These are phyloP conservation scores for Lutraria lutraria DNA, from an alignment of 2,888 invertebrate species.

Conservation along the genomic window DNA sequence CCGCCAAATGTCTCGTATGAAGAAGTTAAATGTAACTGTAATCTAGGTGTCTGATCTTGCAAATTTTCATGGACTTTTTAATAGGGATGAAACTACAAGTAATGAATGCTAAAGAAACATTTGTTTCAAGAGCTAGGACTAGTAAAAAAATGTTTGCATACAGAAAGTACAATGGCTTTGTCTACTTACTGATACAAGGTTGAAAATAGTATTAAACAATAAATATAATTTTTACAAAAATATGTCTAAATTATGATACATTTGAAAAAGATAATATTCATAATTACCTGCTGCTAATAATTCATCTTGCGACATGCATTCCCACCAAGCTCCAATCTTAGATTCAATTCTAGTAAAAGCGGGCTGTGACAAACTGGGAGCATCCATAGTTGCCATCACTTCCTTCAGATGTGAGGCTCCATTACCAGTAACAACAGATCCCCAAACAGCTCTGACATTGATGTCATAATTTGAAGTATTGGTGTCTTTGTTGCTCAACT, in stretches of 20 bases:
- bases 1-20: no score
- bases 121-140: background rate
- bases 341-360: constrained; percentile 45
- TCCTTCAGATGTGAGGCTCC: constrained; percentile 56
- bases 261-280: constrained; percentile 35
- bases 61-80: no score
- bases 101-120: no score
- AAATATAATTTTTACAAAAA: no score
- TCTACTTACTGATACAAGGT: no score
- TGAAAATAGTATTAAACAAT: no score
- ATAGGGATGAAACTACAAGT: no score
- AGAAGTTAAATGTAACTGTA: no score
- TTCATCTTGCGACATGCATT: constrained; percentile 9
- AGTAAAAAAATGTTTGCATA: no score
- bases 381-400: constrained; percentile 49
- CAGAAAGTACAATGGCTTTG: no score
- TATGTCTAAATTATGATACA: no score
- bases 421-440: constrained; percentile 53
- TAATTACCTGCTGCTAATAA: constrained; percentile 27
- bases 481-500: constrained; percentile 13
- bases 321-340: constrained; percentile 54
- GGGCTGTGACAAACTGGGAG: constrained; percentile 40
- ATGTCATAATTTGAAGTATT: constrained; percentile 47
- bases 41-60: no score
- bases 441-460: constrained; percentile 65